Evolutionary conservation across 2,113 vertebrate species (phyloP).

Genomic region (Chamaea fasciata): DNA sequence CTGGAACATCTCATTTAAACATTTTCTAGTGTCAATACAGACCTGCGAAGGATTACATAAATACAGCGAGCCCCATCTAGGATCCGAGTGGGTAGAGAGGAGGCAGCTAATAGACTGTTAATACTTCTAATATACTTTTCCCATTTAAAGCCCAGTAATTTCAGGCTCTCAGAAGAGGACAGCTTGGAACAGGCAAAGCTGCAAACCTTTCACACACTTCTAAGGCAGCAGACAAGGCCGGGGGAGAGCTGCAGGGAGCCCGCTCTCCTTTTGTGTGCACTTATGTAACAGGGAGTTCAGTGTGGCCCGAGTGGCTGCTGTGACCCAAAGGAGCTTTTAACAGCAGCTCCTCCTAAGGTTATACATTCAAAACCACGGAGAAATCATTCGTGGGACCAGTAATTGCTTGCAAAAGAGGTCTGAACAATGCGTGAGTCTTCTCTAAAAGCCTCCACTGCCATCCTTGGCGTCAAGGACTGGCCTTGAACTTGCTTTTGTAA

Average conservation of each 20-base stretch:
- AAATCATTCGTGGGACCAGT: background rate
- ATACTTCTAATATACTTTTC: background rate
- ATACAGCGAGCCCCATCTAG: background rate
- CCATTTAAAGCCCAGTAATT: background rate
- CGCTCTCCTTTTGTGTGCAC: background rate
- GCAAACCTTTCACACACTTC: background rate
- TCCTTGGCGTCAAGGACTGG: background rate
- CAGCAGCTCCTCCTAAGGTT: background rate
- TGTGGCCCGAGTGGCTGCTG: background rate
- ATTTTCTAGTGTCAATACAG: background rate
- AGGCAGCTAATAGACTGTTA: background rate
- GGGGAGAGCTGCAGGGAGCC: background rate
- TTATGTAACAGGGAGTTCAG: background rate
- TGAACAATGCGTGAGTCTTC: background rate
- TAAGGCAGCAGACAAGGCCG: background rate
- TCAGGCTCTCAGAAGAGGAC: background rate
- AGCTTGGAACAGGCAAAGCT: background rate
- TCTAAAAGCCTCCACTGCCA: slow-evolving; percentile 13
- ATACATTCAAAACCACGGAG: background rate
- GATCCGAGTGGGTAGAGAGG: background rate
- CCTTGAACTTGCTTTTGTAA: background rate
- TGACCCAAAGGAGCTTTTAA: slow-evolving; percentile 22
- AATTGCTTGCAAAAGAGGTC: background rate
- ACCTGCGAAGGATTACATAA: background rate
- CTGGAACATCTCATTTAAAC: slow-evolving; percentile 41